A percentile compares a stretch with the other conserved stretches of the same genome.
These are phyloP conservation scores for Himalopsyche anomala DNA, from an alignment of 2,888 invertebrate species.

Conservation along the genomic window DNA sequence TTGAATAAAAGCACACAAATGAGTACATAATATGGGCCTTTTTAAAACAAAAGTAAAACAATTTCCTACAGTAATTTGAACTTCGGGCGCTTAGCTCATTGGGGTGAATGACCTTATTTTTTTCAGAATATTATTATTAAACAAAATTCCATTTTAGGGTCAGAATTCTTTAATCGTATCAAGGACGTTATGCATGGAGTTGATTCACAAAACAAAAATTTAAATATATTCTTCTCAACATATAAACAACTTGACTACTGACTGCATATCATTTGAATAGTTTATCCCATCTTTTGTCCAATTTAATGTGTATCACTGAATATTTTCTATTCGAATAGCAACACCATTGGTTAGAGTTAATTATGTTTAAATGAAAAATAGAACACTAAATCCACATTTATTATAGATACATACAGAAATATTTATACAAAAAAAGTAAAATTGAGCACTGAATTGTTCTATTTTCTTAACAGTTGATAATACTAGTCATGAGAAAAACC, in stretches of 20 bases:
- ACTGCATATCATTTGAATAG: constrained; percentile 8
- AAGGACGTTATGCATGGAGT: constrained; percentile 8
- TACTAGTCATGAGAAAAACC: too few species aligned
- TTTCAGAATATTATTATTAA: background rate
- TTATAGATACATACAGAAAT: too few species aligned
- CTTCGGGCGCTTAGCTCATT: background rate
- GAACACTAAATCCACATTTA: too few species aligned
- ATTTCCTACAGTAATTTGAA: background rate
- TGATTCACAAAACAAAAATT: constrained; percentile 16
- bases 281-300: background rate
- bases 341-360: background rate
- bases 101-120: constrained; percentile 1
- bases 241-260: background rate
- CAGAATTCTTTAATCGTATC: constrained; percentile 34
- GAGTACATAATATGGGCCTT: too few species aligned
- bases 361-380: background rate
- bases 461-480: too few species aligned
- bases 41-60: too few species aligned
- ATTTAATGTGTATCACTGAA: background rate
- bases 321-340: background rate
- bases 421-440: too few species aligned
- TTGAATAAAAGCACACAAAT: too few species aligned
- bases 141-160: constrained; percentile 22
- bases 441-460: too few species aligned
- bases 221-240: background rate